Base-by-base conservation (phyloP, 2,113 vertebrate species). In the Turdus rufiventris region DNA sequence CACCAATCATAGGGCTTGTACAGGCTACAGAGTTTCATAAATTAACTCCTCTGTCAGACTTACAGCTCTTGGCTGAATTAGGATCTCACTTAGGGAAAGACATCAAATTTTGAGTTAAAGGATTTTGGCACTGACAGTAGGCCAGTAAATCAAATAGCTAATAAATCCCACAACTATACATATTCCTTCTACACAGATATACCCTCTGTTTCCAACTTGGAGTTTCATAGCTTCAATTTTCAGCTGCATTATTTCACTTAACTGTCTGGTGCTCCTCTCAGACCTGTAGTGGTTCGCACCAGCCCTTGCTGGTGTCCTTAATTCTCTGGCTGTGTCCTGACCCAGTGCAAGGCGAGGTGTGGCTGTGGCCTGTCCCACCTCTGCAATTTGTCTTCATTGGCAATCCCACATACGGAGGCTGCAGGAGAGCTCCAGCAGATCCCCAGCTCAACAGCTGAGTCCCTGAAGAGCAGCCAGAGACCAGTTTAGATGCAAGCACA, bases 91-190 rank as follows among this genome's bases (percentile, higher is more conserved):
- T 68, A 81, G 73, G 77, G 73, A 92, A 93, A 94, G 65, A 78
- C 40, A 63, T 86, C 53, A 77, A 60, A 21, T 89, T 92, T 90
- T 85, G 36, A 66, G 50, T 68, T 82, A 89, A 82, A 92, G 54
- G 19, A 81, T 82, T 91, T 91, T 20, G 3, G 25, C 5, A 0
- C 34, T 78, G 57, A 72, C 34, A 53, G 58, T 38, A 94, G 50
- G 40, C 73, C 74, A 78, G 70, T 60, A 93, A 91, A 89, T 92
- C 57, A 78, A 91, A 79, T 18, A 33, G 14, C 66, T 79, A 89
- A 76, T 91, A 93, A 85, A 29, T 89, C 62, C 62, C 51, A 88
- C 62, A 85, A 45, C 18, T 53, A 33, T 48, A 43, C 4, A 13
- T 63, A 60, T 63, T 74, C 34, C 10, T 81, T 65, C n/a, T 48